Evolutionary conservation across 1,140 invertebrate genomes (phyloP).

Genomic region (Agraylea sexmaculata): DNA sequence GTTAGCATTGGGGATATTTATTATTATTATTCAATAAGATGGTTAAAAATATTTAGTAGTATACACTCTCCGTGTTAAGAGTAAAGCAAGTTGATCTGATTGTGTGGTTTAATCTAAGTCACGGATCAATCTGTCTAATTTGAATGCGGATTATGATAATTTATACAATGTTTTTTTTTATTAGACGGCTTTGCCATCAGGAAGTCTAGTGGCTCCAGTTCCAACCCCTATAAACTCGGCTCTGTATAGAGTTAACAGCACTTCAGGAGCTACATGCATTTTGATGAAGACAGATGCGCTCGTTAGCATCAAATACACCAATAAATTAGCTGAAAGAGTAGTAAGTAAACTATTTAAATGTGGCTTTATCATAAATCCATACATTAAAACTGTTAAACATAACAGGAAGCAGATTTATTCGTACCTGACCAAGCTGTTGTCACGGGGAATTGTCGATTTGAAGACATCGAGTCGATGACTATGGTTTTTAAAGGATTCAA

Average conservation of each 20-base stretch:
- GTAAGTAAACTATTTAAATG: slow-evolving; percentile 26
- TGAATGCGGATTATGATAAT: neutral
- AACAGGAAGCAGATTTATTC: slow-evolving; percentile 50
- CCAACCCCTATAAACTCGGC: slow-evolving; percentile 34
- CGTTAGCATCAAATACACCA: slow-evolving; percentile 50
- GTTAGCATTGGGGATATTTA: no score
- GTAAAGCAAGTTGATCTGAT: no score
- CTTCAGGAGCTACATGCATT: slow-evolving; percentile 53
- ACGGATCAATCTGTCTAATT: neutral
- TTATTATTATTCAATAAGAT: no score
- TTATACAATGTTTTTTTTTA: slow-evolving; percentile 4
- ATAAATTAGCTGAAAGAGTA: slow-evolving; percentile 49
- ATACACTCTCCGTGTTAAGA: no score
- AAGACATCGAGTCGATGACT: slow-evolving; percentile 53
- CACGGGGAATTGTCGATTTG: slow-evolving; percentile 52
- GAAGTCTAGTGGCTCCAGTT: slow-evolving; percentile 23
- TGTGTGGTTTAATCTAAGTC: no score
- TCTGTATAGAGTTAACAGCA: slow-evolving; percentile 48
- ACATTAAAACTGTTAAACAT: slow-evolving; percentile 17
- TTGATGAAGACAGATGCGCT: slow-evolving; percentile 53
- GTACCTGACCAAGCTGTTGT: slow-evolving; percentile 50
- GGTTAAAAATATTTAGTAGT: no score
- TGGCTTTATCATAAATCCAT: no score
- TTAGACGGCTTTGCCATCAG: slow-evolving; percentile 30
- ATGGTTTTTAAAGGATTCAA: slow-evolving; percentile 60